phyloP scores from a whole-genome alignment of 1,140 invertebrate genomes.

The Dinothrombium tinctorium region DNA sequence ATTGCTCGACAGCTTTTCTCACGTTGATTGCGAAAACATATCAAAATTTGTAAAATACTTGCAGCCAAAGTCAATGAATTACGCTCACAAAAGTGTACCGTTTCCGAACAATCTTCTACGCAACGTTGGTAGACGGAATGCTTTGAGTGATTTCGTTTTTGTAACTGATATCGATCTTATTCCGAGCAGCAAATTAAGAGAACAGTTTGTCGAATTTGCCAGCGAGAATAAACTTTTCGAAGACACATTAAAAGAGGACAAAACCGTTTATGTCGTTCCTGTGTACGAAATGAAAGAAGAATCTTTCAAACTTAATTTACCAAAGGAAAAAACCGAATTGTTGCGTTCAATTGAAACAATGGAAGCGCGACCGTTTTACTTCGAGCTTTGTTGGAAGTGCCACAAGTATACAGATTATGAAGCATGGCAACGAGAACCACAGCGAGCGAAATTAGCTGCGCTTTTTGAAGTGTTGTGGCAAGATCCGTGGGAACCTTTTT shows the following conservation, averaged over 20 bases:
- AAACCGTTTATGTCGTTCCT: conserved; percentile 32
- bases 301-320: conserved; percentile 16
- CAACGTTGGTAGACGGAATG: conserved; percentile 28
- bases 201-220: conserved; percentile 22
- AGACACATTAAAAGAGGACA: conserved; percentile 15
- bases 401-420: conserved; percentile 32
- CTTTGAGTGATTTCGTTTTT: conserved; percentile 26
- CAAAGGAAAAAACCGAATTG: conserved; percentile 25
- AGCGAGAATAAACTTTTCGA: conserved; percentile 15
- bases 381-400: conserved; percentile 32
- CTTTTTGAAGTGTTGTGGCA: conserved; percentile 26
- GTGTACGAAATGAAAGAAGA: conserved; percentile 27
- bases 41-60: not conserved
- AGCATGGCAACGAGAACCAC: conserved; percentile 26
- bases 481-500: conserved; percentile 37
- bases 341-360: conserved; percentile 21
- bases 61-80: conserved; percentile 17
- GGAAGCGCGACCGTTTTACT: conserved; percentile 30
- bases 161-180: conserved; percentile 33
- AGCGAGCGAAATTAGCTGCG: conserved; percentile 12
- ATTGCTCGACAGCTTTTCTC: conserved; percentile 1
- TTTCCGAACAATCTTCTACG: conserved; percentile 33
- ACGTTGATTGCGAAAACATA: conserved; percentile 1
- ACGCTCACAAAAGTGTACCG: conserved; percentile 18
- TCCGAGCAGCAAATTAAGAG: conserved; percentile 24